These are phyloP conservation scores for Corythucha ciliata DNA, from an alignment of 2,888 invertebrate genomes.

Conservation along the genomic window DNA sequence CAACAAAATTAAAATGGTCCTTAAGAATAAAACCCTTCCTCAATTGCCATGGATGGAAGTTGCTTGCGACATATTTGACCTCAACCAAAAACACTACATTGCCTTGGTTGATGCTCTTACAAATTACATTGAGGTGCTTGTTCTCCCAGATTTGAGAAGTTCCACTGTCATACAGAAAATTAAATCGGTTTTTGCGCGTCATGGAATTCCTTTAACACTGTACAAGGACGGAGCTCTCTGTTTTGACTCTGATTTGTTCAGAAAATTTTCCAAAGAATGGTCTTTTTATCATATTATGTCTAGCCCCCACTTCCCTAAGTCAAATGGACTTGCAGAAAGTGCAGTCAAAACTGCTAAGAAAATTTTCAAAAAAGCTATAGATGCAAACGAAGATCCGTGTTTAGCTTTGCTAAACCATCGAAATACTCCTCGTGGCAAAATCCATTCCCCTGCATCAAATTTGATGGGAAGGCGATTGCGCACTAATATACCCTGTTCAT, in stretches of 20 bases:
- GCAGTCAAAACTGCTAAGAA: conserved; percentile 10
- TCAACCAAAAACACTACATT: conserved; percentile 1
- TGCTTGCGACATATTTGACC: neutral
- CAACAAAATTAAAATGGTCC: neutral
- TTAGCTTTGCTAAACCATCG: conserved; percentile 6
- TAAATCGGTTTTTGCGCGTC: conserved; percentile 18
- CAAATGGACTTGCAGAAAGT: conserved; percentile 16
- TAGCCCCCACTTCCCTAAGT: conserved; percentile 9
- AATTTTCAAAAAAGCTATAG: conserved; percentile 5
- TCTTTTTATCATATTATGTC: conserved; percentile 10
- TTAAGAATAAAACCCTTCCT: neutral
- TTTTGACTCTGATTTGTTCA: conserved; percentile 8
- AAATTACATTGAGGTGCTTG: neutral
- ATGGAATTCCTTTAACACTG: conserved; percentile 18
- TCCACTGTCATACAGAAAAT: conserved; percentile 21
- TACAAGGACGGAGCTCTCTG: conserved; percentile 15
- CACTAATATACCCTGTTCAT: conserved; percentile 11
- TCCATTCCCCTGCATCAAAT: conserved; percentile 8
- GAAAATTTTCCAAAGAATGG: conserved; percentile 8
- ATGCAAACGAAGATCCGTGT: conserved; percentile 12
- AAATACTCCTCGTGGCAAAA: conserved; percentile 8
- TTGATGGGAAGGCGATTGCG: conserved; percentile 12
- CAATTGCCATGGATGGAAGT: neutral
- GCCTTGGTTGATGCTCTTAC: conserved; percentile 6
- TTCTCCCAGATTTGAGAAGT: conserved; percentile 5